Evolutionary conservation across 2,797 vertebrate species (phyloP).

Genomic region (Pagetopsis macropterus): DNA sequence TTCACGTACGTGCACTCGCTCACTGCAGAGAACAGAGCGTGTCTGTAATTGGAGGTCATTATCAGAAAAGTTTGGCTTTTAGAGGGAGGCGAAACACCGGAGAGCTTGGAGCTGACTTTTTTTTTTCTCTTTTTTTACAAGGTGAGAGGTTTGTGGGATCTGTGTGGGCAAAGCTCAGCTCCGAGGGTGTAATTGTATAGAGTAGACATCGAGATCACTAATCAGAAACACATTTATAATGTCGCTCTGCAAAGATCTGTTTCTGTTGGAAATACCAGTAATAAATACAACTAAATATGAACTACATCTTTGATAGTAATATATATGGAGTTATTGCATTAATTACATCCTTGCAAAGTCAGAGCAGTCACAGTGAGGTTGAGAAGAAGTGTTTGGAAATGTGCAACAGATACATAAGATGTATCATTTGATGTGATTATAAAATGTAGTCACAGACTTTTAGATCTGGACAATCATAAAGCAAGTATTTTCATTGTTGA

Average conservation of each 20-base stretch:
- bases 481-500: no score
- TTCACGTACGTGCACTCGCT: conserved; percentile 33
- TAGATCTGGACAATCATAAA: neutral
- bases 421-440: neutral
- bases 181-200: conserved; percentile 64
- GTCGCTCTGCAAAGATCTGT: neutral
- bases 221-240: conserved; percentile 58
- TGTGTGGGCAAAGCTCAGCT: conserved; percentile 43
- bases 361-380: neutral
- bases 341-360: conserved; percentile 10
- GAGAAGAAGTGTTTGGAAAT: conserved; percentile 9
- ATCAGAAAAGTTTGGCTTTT: conserved; percentile 62
- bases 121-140: conserved; percentile 49
- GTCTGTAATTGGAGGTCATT: conserved; percentile 76
- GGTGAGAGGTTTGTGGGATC: conserved; percentile 66
- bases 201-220: conserved; percentile 51
- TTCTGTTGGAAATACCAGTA: conserved; percentile 17
- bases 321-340: conserved; percentile 7
- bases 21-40: conserved; percentile 35
- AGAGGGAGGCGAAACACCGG: conserved; percentile 36
- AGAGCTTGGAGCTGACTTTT: conserved; percentile 37
- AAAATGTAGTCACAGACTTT: conserved; percentile 5
- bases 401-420: conserved; percentile 14
- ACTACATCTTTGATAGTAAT: conserved; percentile 13
- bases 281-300: conserved; percentile 12